Conservation (phyloP, 2,888 invertebrate species). For the Thysanoteuthis rhombus region DNA sequence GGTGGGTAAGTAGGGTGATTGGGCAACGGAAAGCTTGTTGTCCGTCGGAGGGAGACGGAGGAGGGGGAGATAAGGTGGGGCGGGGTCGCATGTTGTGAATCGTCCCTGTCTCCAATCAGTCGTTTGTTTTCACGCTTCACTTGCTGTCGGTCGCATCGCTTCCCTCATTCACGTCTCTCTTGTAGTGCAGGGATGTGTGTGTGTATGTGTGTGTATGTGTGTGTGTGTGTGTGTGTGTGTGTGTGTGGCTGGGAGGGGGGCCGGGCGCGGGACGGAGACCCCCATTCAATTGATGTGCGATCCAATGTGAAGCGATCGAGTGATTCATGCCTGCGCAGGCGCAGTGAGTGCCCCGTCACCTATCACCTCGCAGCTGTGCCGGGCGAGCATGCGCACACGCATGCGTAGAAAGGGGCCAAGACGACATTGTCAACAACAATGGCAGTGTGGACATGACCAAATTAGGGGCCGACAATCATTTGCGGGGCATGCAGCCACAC, state of each 20-base stretch:
- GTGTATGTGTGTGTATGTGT: too few species aligned
- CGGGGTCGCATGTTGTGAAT: background rate
- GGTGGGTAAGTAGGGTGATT: background rate
- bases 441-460: background rate
- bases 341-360: background rate
- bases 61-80: background rate
- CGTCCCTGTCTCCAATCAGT: background rate
- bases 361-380: background rate
- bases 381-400: background rate
- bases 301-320: background rate
- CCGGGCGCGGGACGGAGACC: background rate
- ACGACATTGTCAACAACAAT: background rate
- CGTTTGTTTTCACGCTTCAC: background rate
- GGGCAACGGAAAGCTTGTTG: background rate
- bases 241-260: too few species aligned
- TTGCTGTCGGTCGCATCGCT: background rate
- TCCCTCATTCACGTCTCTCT: background rate
- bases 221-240: background rate
- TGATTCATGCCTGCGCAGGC: background rate
- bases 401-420: background rate
- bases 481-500: background rate
- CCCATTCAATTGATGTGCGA: background rate
- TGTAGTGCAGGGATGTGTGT: background rate
- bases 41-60: background rate
- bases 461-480: conserved; percentile 12